Conservation (phyloP, 2,888 invertebrate genomes). For the Andrena bicolor region DNA sequence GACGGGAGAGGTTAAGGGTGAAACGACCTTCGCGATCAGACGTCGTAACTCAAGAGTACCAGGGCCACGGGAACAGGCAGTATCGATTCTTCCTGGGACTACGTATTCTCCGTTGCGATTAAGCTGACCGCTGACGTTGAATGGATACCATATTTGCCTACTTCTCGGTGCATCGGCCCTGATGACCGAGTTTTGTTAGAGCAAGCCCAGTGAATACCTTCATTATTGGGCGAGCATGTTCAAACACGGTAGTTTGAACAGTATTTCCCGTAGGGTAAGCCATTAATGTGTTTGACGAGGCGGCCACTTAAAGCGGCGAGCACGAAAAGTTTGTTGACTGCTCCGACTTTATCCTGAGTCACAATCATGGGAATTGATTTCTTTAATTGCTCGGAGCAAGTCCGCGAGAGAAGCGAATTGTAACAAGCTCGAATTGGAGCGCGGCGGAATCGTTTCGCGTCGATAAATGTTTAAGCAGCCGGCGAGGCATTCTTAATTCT, state of each 20-base stretch:
- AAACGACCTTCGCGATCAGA: constrained; percentile 68
- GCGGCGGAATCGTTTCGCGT: background rate
- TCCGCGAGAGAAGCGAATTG: too few relatives aligned
- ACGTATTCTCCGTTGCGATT: constrained; percentile 26
- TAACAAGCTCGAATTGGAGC: background rate
- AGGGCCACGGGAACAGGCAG: constrained; percentile 16
- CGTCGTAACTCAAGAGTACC: constrained; percentile 62
- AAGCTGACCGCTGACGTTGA: constrained; percentile 9
- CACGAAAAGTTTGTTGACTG: background rate
- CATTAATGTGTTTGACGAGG: background rate
- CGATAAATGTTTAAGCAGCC: background rate
- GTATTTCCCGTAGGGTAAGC: background rate
- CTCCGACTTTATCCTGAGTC: background rate
- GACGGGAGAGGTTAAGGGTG: constrained; percentile 59
- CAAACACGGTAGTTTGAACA: constrained; percentile 8
- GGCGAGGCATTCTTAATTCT: constrained; percentile 36
- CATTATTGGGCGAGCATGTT: constrained; percentile 12
- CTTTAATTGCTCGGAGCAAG: background rate
- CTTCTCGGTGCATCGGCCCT: constrained; percentile 7
- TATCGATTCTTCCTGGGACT: constrained; percentile 62
- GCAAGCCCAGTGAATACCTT: constrained; percentile 15
- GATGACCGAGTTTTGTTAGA: constrained; percentile 42
- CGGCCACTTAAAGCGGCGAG: background rate
- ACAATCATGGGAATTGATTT: background rate
- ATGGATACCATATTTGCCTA: constrained; percentile 25